Conservation (phyloP, 2,113 vertebrate species). For the Heterochromis multidens region DNA sequence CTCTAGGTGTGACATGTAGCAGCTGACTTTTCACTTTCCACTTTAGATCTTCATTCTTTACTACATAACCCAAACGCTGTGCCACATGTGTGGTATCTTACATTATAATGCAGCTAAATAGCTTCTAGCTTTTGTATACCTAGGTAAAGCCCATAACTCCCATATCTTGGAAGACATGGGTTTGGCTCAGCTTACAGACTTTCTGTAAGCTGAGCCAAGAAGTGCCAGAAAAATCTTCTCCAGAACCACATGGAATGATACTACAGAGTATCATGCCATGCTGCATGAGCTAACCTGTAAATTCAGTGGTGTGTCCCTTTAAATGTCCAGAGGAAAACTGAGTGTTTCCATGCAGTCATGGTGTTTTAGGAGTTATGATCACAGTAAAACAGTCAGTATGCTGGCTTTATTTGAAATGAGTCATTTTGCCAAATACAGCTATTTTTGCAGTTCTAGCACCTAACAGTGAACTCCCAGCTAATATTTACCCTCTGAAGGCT, state of each 20-base stretch:
- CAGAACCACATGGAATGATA: background rate
- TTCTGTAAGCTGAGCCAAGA: background rate
- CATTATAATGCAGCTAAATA: background rate
- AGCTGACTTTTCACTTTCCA: background rate
- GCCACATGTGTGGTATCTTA: too few species aligned
- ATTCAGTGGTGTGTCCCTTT: background rate
- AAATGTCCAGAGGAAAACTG: background rate
- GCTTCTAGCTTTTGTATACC: background rate
- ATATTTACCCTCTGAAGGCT: background rate
- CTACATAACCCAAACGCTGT: background rate
- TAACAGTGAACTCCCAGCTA: background rate
- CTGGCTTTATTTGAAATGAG: background rate
- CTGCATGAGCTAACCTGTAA: background rate
- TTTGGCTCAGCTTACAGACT: accelerated
- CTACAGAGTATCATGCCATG: background rate
- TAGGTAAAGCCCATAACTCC: too few species aligned
- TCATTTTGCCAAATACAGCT: background rate
- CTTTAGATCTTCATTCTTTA: background rate
- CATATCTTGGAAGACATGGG: background rate
- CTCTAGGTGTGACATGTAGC: background rate
- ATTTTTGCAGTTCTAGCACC: background rate
- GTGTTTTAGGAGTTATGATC: background rate
- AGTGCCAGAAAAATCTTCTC: background rate
- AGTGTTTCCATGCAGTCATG: background rate
- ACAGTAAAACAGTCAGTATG: background rate